Evolutionary conservation across 2,797 vertebrate species (phyloP).

Genomic region (Ambastaia sidthimunki): DNA sequence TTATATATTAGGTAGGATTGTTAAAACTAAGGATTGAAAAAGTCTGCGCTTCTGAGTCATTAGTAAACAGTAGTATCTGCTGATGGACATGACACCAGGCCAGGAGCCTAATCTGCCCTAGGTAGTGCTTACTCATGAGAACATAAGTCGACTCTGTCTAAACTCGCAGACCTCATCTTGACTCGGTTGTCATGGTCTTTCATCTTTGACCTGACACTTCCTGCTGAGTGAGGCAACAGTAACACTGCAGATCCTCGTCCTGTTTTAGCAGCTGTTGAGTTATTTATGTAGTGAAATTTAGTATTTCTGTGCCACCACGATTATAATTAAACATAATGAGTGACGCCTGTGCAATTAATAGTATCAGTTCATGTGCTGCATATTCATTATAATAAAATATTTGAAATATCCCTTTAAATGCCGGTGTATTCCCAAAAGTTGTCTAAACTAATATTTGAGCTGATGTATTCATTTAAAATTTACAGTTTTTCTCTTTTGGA

Average conservation of each 20-base stretch:
- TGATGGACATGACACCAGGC: not conserved
- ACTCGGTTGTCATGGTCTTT: conserved; percentile 17
- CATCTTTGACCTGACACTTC: conserved; percentile 17
- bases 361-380: too few species aligned
- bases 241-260: not conserved
- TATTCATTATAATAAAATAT: conserved; percentile 8
- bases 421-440: not conserved
- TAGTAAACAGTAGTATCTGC: not conserved
- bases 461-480: not conserved
- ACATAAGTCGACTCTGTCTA: conserved; percentile 24
- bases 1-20: not conserved
- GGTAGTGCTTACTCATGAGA: conserved; percentile 22
- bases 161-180: not conserved
- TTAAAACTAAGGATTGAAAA: not conserved
- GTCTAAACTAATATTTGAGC: not conserved
- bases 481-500: not conserved
- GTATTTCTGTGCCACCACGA: not conserved
- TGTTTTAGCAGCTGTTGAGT: conserved; percentile 18
- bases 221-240: conserved; percentile 4
- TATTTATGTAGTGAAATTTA: not conserved
- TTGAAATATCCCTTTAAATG: not conserved
- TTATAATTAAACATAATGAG: not conserved
- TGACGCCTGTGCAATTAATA: not conserved
- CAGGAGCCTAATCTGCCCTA: conserved; percentile 22
- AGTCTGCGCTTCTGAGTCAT: not conserved